Evolutionary conservation across 2,113 vertebrate species (phyloP).

Genomic region (Neoarius graeffei): DNA sequence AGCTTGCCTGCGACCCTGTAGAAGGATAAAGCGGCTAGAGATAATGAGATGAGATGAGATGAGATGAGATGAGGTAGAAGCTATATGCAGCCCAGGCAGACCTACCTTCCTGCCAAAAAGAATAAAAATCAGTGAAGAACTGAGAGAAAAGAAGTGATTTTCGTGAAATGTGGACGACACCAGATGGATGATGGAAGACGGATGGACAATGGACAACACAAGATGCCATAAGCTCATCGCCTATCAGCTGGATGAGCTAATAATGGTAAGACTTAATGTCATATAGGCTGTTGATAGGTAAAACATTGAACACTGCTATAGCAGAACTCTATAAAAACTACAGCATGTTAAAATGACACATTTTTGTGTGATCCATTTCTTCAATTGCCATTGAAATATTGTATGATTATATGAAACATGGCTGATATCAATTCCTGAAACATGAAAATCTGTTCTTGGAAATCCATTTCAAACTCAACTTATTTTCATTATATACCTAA

Average conservation of each 20-base stretch:
- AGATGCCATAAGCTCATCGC: too few species aligned
- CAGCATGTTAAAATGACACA: not conserved
- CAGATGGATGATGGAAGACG: too few species aligned
- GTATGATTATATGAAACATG: not conserved
- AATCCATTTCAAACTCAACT: not conserved
- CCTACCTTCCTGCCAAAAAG: too few species aligned
- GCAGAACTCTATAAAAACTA: not conserved
- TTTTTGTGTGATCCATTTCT: not conserved
- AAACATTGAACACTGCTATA: not conserved
- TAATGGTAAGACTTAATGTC: not conserved
- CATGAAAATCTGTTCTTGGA: not conserved
- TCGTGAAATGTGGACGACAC: too few species aligned
- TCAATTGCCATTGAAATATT: not conserved
- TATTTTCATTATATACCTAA: not conserved
- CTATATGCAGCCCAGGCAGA: too few species aligned
- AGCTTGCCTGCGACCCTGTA: too few species aligned
- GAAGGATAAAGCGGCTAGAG: too few species aligned
- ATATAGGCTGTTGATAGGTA: not conserved
- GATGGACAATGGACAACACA: too few species aligned
- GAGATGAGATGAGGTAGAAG: too few species aligned
- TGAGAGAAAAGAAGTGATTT: too few species aligned
- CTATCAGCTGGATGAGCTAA: not conserved
- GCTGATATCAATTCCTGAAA: not conserved
- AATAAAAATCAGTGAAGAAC: too few species aligned
- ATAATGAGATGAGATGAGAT: too few species aligned